Evolutionary conservation across 2,113 vertebrate species (phyloP).

Genomic region (Dasypus novemcinctus): DNA sequence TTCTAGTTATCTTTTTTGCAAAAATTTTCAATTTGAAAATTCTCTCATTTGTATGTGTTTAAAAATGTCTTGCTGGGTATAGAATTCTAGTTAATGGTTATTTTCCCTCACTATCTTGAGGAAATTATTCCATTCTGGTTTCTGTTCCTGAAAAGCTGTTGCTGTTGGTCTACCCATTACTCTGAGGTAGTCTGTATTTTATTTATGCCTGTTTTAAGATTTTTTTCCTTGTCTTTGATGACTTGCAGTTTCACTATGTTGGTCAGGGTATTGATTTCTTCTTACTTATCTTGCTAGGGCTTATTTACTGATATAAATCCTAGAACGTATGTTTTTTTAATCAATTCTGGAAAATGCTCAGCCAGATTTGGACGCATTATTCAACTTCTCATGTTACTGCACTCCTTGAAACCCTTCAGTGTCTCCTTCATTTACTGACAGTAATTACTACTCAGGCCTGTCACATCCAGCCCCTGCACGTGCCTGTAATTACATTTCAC

Average conservation of each 20-base stretch:
- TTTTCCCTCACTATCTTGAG: background rate
- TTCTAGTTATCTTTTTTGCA: background rate
- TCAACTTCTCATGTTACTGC: background rate
- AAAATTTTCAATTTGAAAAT: background rate
- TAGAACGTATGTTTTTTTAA: constrained; percentile 17
- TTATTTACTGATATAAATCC: background rate
- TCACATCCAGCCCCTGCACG: background rate
- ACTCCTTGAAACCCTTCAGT: background rate
- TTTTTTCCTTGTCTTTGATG: constrained; percentile 15
- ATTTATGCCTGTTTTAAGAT: background rate
- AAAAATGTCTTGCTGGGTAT: background rate
- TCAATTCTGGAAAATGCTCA: constrained; percentile 5
- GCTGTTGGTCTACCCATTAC: background rate
- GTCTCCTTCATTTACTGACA: background rate
- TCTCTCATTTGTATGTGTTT: background rate
- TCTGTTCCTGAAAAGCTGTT: background rate
- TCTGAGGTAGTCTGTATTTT: background rate
- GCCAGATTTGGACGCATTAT: background rate
- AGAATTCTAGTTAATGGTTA: background rate
- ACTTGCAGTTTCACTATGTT: background rate
- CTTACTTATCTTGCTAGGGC: background rate
- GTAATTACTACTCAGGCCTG: background rate
- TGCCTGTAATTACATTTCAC: background rate
- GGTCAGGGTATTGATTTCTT: background rate
- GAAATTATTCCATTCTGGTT: background rate